These are phyloP conservation scores for Neoaliturus tenellus DNA, from an alignment of 2,888 invertebrate species.

Conservation along the genomic window DNA sequence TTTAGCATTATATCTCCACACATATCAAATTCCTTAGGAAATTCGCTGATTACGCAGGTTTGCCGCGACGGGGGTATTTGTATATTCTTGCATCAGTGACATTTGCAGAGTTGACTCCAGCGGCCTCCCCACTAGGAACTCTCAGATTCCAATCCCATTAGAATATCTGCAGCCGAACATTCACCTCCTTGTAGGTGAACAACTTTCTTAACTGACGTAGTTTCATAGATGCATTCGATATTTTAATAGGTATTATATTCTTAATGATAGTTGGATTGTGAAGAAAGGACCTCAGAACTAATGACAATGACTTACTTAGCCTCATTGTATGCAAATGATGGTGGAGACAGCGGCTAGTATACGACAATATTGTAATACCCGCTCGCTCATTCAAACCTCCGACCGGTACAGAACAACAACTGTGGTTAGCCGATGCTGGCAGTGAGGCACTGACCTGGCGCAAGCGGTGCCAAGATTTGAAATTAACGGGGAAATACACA, in stretches of 20 bases:
- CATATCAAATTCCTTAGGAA: no score
- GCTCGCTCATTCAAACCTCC: not conserved
- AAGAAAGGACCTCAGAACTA: slow-evolving; percentile 49
- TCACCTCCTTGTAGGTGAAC: slow-evolving; percentile 29
- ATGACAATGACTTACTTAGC: slow-evolving; percentile 52
- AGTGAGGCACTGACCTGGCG: no score
- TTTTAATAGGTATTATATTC: slow-evolving; percentile 48
- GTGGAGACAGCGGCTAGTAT: slow-evolving; percentile 27
- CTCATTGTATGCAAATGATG: slow-evolving; percentile 35
- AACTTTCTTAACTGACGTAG: slow-evolving; percentile 27
- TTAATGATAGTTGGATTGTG: slow-evolving; percentile 49
- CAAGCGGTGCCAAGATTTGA: no score
- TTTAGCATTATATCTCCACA: no score
- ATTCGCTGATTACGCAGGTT: no score
- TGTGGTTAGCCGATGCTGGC: no score
- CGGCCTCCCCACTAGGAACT: not conserved
- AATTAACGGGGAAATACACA: no score
- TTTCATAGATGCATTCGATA: slow-evolving; percentile 30
- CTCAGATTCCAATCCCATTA: not conserved
- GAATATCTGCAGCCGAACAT: slow-evolving; percentile 12
- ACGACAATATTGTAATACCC: slow-evolving; percentile 46
- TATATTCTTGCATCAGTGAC: not conserved
- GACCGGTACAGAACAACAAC: not conserved
- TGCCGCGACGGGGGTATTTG: no score
- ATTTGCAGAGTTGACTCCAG: not conserved